These are phyloP conservation scores for Nixonia krombeini DNA, from an alignment of 1,140 invertebrate species.

Conservation along the genomic window DNA sequence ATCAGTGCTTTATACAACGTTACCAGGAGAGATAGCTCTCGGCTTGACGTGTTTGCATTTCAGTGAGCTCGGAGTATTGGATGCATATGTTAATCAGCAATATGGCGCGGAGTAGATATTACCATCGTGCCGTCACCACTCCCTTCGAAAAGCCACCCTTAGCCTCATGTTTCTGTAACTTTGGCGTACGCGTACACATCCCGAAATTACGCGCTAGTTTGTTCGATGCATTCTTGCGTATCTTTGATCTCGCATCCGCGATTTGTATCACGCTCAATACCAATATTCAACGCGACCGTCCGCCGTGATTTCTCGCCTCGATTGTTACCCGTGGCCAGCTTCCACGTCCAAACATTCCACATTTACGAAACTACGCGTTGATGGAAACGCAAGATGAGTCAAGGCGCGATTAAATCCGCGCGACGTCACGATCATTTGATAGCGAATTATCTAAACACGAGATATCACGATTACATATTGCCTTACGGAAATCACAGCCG, in stretches of 20 bases:
- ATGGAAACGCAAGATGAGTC: too few species aligned
- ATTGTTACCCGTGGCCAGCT: too few species aligned
- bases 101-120: constrained; percentile 64
- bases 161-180: constrained; percentile 38
- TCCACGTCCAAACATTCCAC: too few species aligned
- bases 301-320: too few species aligned
- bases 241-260: constrained; percentile 53
- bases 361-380: too few species aligned
- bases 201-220: constrained; percentile 36
- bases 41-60: constrained; percentile 65
- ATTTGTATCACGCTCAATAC: constrained; percentile 13
- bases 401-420: too few species aligned
- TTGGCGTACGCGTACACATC: constrained; percentile 27
- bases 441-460: constrained; percentile 34
- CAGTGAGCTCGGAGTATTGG: constrained; percentile 62
- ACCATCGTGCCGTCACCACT: constrained; percentile 51
- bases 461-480: constrained; percentile 48
- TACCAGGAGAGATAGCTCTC: constrained; percentile 60
- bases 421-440: constrained; percentile 44
- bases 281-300: too few species aligned
- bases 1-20: constrained; percentile 64
- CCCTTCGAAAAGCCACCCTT: constrained; percentile 44
- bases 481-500: constrained; percentile 48
- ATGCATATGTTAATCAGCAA: constrained; percentile 70
- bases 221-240: constrained; percentile 30